Base-by-base conservation (phyloP, 2,888 invertebrate genomes). In the Chrysodeixis includens region DNA sequence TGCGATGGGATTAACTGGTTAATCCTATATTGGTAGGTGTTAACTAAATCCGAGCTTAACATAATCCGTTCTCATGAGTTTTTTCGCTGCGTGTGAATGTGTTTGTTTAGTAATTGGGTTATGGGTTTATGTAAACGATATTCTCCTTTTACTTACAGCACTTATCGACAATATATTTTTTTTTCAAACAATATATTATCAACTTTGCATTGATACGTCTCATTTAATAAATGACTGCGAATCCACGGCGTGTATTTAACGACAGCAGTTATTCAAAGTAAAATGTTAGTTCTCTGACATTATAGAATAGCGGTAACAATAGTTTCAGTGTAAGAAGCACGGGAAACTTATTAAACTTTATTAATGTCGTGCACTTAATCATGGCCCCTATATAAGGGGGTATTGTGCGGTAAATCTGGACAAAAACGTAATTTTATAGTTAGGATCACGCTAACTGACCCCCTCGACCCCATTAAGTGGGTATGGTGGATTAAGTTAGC, bases 371-470 rank as follows among this genome's bases (percentile, higher is more conserved):
- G 88, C 88, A 86, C 87, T 90, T 90, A 79, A 89, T 90, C 89
- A 87, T 93, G 93, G 91, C 93, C 92, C 84, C 86, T 86, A 85
- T 90, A 87, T 84, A 85, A 82, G 87, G 88, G 73, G 83, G 85
- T 89, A 88, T 89, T 88, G 88, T 83, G 83, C 82, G 84, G 90
- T 89, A 90, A 92, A 92, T 92, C 90, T 88, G 87, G 85, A 88
- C 91, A 89, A 93, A 93, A 92, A 91, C 85, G 87, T 88, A 87
- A 86, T 86, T 93, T 92, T 92, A 93, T 91, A 86, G 92, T 83
- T 82, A 71, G 87, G 86, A 91, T 92, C 93, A 94, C 93, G 93
- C 91, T 85, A 93, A 83, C 87, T 91, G 93, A 92, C 93, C 93
- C 87, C 83, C 71, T 73, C 83, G 89, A 90, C 92, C 92, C 85